Base-by-base conservation (phyloP, 2,888 invertebrate genomes). In the Scaptomyza cyrtandrae region DNA sequence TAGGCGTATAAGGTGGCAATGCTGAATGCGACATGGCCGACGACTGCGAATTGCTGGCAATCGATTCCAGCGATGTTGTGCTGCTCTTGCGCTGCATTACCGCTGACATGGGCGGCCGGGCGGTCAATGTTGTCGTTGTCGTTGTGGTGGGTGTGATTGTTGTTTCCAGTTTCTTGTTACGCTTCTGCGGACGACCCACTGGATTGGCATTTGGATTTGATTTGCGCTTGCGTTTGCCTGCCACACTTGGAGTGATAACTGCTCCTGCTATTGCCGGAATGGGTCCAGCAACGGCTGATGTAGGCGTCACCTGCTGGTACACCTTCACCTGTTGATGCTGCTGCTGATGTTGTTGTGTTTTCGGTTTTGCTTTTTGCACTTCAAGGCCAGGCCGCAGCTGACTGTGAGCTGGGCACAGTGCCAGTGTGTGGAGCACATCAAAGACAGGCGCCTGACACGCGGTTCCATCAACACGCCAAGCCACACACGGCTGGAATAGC, bases 401-500 rank as follows among this genome's bases (percentile, higher is more conserved):
- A 0, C 96, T 96, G 92, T 98, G 98, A 86, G 96, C 96, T 7
- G 95, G 93, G 91, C 98, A 98, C 7, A 98, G 93, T 49, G 98
- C 97, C 90, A 97, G 93, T 90, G 97, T 95, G 89, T 96, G 95
- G 50, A 94, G 93, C 66, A 96, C 94, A 92, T 96, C 96, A 85
- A 96, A 95, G 52, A 96, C 96, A 46, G 96, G 96, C 75, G 95
- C 93, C 88, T 95, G 95, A 91, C 96, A 96, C 90, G 96, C 96
- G 35, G 95, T 95, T 87, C 96, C 92, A 91, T 96, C 95, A 62
- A 95, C 94, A 91, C 95, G 95, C 91, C 96, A 96, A 68, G 96
- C 96, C 68, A 96, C 96, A 91, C 96, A 97, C 83, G 95, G 95
- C 90, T 95, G 95, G 92, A 96, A 97, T 72, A 97, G 92, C 78